Base-by-base conservation (phyloP, 2,888 invertebrate species). In the Lycia hirtaria region DNA sequence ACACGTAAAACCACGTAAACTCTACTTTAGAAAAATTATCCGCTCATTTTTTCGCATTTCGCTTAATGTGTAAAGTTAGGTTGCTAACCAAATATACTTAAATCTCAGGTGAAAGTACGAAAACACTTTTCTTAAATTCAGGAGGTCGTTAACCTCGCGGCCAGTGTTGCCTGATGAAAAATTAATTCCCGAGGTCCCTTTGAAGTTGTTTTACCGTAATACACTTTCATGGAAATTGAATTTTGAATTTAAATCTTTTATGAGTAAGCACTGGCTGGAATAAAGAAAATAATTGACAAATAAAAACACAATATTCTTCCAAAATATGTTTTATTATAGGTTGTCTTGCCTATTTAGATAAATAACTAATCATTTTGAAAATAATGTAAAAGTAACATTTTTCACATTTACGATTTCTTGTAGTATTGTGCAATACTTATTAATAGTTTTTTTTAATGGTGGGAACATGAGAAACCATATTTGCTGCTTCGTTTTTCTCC, bases 121-220 rank as follows among this genome's bases (percentile, higher is more conserved):
- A 50, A 69, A 65, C 61, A 67, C 37, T 63, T 63, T n/a, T 67
- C 56, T 60, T 62, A 62, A 64, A 70, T 69, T 66, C 65, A 67
- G 62, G 50, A 64, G 68, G 68, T 68, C 67, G 65, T 75, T 73
- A 56, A 68, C 65, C 69, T 60, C 65, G 20, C 62, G 48, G 24
- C 59, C 48, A 54, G 64, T 68, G 69, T 69, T 75, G 67, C 64
- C 60, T 63, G 65, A 69, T 73, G 62, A 72, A 73, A 76, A 76
- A 75, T 68, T 70, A 69, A 75, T 74, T 69, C 64, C 62, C 67
- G 64, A 70, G 53, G 61, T 55, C 55, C 60, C 69, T 76, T 75
- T 73, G 75, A 76, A 71, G 69, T 69, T 64, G 65, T 64, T 52
- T 63, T 65, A 30, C 60, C 52, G 54, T 69, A 65, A 68, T 68